Evolutionary conservation across 2,888 invertebrate species (phyloP).

Genomic region (Amphipoea oculea): DNA sequence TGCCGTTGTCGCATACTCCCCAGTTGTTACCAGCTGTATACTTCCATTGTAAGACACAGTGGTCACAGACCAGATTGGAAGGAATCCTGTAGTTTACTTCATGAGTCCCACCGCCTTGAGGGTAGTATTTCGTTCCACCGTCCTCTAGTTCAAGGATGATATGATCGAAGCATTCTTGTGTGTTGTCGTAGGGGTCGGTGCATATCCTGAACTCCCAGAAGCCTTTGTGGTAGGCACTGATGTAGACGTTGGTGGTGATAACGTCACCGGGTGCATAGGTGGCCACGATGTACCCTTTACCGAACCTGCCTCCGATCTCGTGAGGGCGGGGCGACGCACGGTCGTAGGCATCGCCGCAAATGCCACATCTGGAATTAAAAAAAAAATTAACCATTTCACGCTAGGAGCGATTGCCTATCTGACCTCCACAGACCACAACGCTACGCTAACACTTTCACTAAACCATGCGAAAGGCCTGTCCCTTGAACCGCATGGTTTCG

Average conservation of each 20-base stretch:
- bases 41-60: slow-evolving; percentile 96
- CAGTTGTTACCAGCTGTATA: slow-evolving; percentile 96
- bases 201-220: slow-evolving; percentile 96
- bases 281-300: slow-evolving; percentile 93
- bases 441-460: neutral
- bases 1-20: slow-evolving; percentile 93
- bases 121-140: slow-evolving; percentile 92
- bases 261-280: slow-evolving; percentile 92
- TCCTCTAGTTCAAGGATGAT: slow-evolving; percentile 90
- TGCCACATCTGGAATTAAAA: slow-evolving; percentile 91
- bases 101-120: slow-evolving; percentile 93
- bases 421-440: too few relatives aligned
- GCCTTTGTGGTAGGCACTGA: slow-evolving; percentile 96
- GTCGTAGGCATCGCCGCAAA: slow-evolving; percentile 96
- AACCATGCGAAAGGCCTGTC: neutral
- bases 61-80: slow-evolving; percentile 92
- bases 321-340: slow-evolving; percentile 92
- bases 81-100: slow-evolving; percentile 92
- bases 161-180: slow-evolving; percentile 94
- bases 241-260: slow-evolving; percentile 93
- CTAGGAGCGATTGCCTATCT: neutral
- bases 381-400: neutral
- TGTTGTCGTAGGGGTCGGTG: slow-evolving; percentile 92
- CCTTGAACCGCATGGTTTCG: neutral
- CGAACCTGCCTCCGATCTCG: slow-evolving; percentile 95